Conservation (phyloP, 1,140 invertebrate species). For the Telenomus remus region DNA sequence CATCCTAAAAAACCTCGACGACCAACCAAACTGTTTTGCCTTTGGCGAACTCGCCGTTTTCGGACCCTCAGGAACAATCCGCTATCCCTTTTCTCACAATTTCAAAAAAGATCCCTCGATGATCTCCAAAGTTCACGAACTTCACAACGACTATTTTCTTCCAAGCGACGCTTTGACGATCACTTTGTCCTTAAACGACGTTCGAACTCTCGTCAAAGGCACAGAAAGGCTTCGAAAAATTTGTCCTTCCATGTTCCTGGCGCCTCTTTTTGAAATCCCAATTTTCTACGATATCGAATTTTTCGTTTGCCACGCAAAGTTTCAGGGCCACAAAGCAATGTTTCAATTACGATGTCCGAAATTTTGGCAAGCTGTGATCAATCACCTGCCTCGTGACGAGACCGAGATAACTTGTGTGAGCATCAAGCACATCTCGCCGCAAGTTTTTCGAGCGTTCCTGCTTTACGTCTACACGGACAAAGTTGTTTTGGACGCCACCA, state of each 20-base stretch:
- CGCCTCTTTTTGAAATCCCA: slow-evolving; percentile 10
- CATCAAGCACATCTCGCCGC: neutral
- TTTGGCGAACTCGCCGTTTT: slow-evolving; percentile 4
- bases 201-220: neutral
- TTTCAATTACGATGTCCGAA: slow-evolving; percentile 8
- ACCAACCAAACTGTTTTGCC: neutral
- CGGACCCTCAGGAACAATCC: neutral
- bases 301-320: slow-evolving; percentile 2
- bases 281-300: slow-evolving; percentile 11
- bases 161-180: slow-evolving; percentile 9
- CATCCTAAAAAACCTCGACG: neutral
- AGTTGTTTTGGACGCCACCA: neutral
- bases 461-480: slow-evolving; percentile 11
- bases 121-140: neutral
- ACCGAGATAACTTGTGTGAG: neutral
- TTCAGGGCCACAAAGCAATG: slow-evolving; percentile 6
- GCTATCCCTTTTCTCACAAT: neutral
- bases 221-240: neutral
- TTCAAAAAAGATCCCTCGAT: neutral
- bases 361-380: slow-evolving; percentile 5
- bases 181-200: slow-evolving; percentile 1
- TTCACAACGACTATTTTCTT: slow-evolving; percentile 1
- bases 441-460: slow-evolving; percentile 3
- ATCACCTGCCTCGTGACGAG: neutral
- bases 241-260: neutral